A percentile compares a stretch with the other conserved stretches of the same genome.
Evolutionary conservation across 1,140 invertebrate genomes (phyloP).

Genomic region (Polypedilum vanderplanki): DNA sequence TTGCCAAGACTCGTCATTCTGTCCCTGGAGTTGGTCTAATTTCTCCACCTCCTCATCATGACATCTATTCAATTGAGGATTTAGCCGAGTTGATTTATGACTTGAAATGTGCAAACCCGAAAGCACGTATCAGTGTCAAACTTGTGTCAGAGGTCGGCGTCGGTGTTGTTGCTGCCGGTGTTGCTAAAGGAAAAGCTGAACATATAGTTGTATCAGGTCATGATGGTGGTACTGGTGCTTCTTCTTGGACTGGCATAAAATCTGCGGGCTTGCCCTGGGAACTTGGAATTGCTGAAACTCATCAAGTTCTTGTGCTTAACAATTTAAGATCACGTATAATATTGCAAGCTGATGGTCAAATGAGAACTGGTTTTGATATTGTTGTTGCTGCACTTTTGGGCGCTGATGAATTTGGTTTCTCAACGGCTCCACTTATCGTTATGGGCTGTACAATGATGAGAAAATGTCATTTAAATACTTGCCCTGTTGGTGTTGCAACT

Average conservation of each 20-base stretch:
- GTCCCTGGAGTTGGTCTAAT: slow-evolving; percentile 97
- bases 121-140: slow-evolving; percentile 93
- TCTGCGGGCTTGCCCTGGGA: slow-evolving; percentile 96
- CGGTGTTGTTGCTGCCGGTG: slow-evolving; percentile 94
- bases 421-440: slow-evolving; percentile 94
- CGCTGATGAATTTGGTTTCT: slow-evolving; percentile 98
- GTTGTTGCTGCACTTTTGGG: slow-evolving; percentile 90
- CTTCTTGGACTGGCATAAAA: slow-evolving; percentile 95
- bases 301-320: slow-evolving; percentile 93
- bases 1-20: slow-evolving; percentile 90
- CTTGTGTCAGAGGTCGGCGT: slow-evolving; percentile 98
- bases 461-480: slow-evolving; percentile 99
- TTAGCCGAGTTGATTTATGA: slow-evolving; percentile 97
- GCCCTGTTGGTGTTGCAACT: slow-evolving; percentile 96
- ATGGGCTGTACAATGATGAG: slow-evolving; percentile 99
- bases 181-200: slow-evolving; percentile 98
- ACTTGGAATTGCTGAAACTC: slow-evolving; percentile 93
- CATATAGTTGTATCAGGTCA: slow-evolving; percentile 98
- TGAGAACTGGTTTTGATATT: slow-evolving; percentile 93
- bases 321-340: slow-evolving; percentile 90
- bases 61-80: slow-evolving; percentile 99
- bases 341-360: slow-evolving; percentile 91
- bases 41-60: slow-evolving; percentile 97
- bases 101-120: slow-evolving; percentile 94
- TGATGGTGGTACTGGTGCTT: slow-evolving; percentile 96